Percentiles rank a stretch among this genome's conserved stretches.
Conservation (phyloP, 1,140 invertebrate species). For the Phenacoccus solenopsis region DNA sequence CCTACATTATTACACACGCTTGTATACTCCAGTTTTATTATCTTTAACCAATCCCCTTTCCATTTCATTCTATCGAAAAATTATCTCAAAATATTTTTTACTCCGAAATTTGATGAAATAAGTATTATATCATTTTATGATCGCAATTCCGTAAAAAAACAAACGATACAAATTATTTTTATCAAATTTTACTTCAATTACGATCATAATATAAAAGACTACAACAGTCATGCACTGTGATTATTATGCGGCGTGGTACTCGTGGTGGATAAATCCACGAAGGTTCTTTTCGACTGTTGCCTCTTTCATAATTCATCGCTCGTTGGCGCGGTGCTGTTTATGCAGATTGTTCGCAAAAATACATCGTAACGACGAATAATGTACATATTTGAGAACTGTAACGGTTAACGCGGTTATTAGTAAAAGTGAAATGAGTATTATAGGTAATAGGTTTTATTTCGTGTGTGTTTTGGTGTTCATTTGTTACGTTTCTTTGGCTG, state of each 20-base stretch:
- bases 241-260: background rate
- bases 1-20: too few species aligned
- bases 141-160: background rate
- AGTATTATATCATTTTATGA: background rate
- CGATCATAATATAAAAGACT: too few species aligned
- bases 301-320: background rate
- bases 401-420: background rate
- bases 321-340: background rate
- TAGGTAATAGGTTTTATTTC: background rate
- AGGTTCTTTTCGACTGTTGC: background rate
- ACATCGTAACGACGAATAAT: background rate
- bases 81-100: too few species aligned
- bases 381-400: background rate
- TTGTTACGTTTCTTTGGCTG: background rate
- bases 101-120: too few species aligned
- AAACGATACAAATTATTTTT: background rate
- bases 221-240: background rate
- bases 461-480: background rate
- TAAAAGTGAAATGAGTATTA: background rate
- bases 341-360: too few species aligned
- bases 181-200: too few species aligned
- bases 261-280: background rate
- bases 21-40: too few species aligned
- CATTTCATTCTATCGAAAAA: background rate
- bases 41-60: background rate